These are phyloP conservation scores for Meteorus colon DNA, from an alignment of 2,888 invertebrate genomes.

Conservation along the genomic window DNA sequence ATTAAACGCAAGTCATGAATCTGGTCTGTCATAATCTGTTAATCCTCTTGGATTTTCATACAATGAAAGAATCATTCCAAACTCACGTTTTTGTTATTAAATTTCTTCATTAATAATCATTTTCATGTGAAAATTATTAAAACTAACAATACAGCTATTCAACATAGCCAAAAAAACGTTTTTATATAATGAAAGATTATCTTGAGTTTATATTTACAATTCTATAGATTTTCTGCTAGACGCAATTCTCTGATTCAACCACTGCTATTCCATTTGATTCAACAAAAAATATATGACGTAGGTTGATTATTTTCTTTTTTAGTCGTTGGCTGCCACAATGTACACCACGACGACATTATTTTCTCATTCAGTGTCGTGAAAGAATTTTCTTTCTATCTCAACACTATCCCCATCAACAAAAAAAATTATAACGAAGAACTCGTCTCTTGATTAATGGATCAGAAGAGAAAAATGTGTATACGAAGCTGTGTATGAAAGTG, in stretches of 20 bases:
- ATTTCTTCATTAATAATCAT: too few species aligned
- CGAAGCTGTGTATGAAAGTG: background rate
- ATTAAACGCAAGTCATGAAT: too few species aligned
- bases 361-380: background rate
- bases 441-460: slow-evolving; percentile 47
- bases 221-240: too few species aligned
- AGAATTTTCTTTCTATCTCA: background rate
- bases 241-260: background rate
- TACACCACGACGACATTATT: background rate
- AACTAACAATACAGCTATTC: too few species aligned
- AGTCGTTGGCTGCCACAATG: background rate
- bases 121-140: too few species aligned
- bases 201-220: too few species aligned
- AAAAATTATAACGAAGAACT: slow-evolving; percentile 31
- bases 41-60: too few species aligned
- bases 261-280: background rate
- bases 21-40: too few species aligned
- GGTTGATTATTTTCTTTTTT: background rate
- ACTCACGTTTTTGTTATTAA: too few species aligned
- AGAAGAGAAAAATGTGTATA: slow-evolving; percentile 16
- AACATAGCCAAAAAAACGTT: too few species aligned
- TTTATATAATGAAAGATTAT: too few species aligned
- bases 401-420: slow-evolving; percentile 51
- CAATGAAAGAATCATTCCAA: too few species aligned
- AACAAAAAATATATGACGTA: background rate